A percentile compares a stretch with the other conserved stretches of the same genome.
Evolutionary conservation across 2,797 vertebrate genomes (phyloP).

Genomic region (Coendou prehensilis): DNA sequence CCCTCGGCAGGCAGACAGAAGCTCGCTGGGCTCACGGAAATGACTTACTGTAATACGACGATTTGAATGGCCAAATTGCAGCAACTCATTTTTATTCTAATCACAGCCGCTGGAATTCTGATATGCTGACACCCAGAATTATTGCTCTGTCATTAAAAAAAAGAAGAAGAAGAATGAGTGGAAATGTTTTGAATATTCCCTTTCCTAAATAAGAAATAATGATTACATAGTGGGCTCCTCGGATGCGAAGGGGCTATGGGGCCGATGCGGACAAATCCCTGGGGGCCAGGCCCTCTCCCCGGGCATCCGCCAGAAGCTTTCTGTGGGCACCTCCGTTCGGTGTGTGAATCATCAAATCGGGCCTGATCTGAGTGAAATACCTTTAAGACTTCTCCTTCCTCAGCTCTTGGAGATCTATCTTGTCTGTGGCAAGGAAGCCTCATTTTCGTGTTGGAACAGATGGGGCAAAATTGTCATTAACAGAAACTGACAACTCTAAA

Average conservation of each 20-base stretch:
- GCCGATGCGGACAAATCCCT: rapidly evolving
- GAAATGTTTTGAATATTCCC: constrained; percentile 87
- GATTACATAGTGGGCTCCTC: constrained; percentile 61
- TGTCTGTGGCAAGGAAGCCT: constrained; percentile 89
- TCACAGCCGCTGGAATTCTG: constrained; percentile 88
- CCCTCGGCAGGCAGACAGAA: constrained; percentile 76
- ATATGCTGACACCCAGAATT: constrained; percentile 90
- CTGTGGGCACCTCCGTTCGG: constrained; percentile 77
- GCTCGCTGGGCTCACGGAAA: constrained; percentile 75
- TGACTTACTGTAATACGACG: constrained; percentile 79
- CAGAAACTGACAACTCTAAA: constrained; percentile 94
- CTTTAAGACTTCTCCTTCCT: constrained; percentile 89
- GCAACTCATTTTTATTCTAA: constrained; percentile 87
- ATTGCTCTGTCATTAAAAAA: constrained; percentile 89
- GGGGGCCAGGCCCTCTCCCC: rapidly evolving
- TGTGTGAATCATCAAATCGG: constrained; percentile 82
- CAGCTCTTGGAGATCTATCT: constrained; percentile 90
- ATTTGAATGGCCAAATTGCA: constrained; percentile 86
- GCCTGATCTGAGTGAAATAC: constrained; percentile 89
- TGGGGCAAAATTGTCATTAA: constrained; percentile 93
- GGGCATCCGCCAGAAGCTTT: not conserved
- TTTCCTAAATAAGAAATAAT: constrained; percentile 79
- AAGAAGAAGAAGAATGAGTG: constrained; percentile 81
- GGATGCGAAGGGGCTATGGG: constrained; percentile 37
- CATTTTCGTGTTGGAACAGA: constrained; percentile 92